Percentiles rank a stretch among this genome's conserved stretches.
Conservation (phyloP, 1,140 invertebrate species). For the Pteromalus puparum region DNA sequence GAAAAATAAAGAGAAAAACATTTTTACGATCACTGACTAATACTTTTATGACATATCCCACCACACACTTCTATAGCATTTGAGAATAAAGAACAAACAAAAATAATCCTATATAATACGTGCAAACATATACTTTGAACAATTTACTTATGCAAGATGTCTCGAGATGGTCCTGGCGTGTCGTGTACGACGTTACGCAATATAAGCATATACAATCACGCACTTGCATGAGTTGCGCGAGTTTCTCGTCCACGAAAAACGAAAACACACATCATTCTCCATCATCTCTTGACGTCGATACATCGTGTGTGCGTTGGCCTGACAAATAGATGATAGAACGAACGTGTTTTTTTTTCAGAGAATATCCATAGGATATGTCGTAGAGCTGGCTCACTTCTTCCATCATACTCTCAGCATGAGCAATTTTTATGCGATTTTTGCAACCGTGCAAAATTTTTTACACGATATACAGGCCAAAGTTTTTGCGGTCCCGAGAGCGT, state of each 20-base stretch:
- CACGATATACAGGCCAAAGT: background rate
- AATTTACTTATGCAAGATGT: too few species aligned
- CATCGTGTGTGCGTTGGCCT: background rate
- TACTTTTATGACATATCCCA: too few species aligned
- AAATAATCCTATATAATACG: too few species aligned
- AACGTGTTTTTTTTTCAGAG: background rate
- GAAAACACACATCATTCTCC: background rate
- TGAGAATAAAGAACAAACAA: too few species aligned
- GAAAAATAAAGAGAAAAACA: background rate
- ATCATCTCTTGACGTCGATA: background rate
- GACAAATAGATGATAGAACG: constrained; percentile 37
- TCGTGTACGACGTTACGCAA: background rate
- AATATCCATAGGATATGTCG: background rate
- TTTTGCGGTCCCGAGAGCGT: background rate
- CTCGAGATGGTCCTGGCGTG: too few species aligned
- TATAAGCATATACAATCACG: constrained; percentile 11
- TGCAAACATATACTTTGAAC: too few species aligned
- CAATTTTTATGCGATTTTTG: background rate
- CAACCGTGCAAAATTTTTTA: background rate
- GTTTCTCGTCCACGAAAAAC: background rate
- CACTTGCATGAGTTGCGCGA: constrained; percentile 21
- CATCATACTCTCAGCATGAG: background rate
- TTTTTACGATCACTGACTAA: too few species aligned
- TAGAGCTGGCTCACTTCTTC: background rate
- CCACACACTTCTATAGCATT: too few species aligned